phyloP scores from a whole-genome alignment of 1,140 invertebrate species.

The Scaptomyza hsui region DNA sequence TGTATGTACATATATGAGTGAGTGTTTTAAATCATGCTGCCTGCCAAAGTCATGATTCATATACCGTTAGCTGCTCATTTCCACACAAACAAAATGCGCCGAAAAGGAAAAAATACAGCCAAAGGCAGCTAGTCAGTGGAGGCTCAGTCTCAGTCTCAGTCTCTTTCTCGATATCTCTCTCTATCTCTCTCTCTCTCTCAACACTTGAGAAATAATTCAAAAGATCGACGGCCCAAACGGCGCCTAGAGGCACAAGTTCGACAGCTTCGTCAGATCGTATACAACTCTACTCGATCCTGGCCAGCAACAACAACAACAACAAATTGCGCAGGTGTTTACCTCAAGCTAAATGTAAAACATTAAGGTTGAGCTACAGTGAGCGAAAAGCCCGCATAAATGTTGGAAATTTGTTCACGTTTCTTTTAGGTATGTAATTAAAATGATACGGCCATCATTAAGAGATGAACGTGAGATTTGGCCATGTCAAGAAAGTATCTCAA shows the following conservation, averaged over 20 bases:
- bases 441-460: conserved; percentile 67
- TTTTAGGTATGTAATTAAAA: conserved; percentile 55
- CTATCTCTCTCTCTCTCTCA: conserved; percentile 14
- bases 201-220: conserved; percentile 64
- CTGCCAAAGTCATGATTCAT: conserved; percentile 84
- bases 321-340: conserved; percentile 74
- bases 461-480: conserved; percentile 74
- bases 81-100: conserved; percentile 81
- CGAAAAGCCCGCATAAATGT: conserved; percentile 6
- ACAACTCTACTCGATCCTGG: not conserved
- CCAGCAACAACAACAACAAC: conserved; percentile 27
- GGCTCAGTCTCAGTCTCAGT: too few species aligned
- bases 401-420: conserved; percentile 60
- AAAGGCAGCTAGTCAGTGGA: not conserved
- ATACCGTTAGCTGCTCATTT: conserved; percentile 83
- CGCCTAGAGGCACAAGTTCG: conserved; percentile 45
- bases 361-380: not conserved
- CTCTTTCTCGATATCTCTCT: not conserved
- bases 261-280: conserved; percentile 3
- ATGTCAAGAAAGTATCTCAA: conserved; percentile 36
- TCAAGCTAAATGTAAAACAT: conserved; percentile 20
- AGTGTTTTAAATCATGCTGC: conserved; percentile 83
- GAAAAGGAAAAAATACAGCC: conserved; percentile 60
- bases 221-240: conserved; percentile 55
- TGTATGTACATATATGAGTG: conserved; percentile 46